phyloP scores from a whole-genome alignment of 1,140 invertebrate genomes.

The Leptinotarsa defecta region DNA sequence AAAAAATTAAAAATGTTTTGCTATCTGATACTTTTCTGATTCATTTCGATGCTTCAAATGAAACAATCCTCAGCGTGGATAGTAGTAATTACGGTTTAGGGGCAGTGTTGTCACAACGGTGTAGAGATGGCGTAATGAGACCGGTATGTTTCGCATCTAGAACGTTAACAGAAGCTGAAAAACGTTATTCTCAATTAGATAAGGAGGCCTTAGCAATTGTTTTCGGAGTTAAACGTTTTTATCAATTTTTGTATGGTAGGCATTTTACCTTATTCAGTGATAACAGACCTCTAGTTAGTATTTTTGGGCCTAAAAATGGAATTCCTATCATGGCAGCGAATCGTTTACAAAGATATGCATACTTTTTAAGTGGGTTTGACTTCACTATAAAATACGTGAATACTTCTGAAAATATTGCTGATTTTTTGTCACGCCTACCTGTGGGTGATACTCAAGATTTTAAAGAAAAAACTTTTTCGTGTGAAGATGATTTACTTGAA shows the following conservation, averaged over 20 bases:
- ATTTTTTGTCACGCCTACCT: conserved; percentile 14
- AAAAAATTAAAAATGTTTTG: conserved; percentile 46
- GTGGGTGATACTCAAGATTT: background rate
- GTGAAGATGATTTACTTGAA: background rate
- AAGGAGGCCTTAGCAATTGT: conserved; percentile 61
- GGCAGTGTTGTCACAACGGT: conserved; percentile 40
- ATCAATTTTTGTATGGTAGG: conserved; percentile 59
- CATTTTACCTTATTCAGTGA: conserved; percentile 60
- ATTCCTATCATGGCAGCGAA: conserved; percentile 47
- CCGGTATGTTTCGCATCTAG: conserved; percentile 58
- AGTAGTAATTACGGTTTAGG: conserved; percentile 42
- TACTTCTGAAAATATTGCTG: conserved; percentile 4
- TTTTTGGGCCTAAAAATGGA: conserved; percentile 55
- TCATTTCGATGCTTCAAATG: conserved; percentile 39
- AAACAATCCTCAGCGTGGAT: conserved; percentile 33
- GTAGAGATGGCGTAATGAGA: conserved; percentile 48
- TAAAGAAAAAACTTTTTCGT: background rate
- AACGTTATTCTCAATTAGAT: conserved; percentile 60
- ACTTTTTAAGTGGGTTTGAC: conserved; percentile 49
- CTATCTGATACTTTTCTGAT: conserved; percentile 40
- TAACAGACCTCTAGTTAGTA: conserved; percentile 57
- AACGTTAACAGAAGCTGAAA: conserved; percentile 55
- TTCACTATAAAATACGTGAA: conserved; percentile 32
- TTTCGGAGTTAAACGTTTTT: conserved; percentile 56
- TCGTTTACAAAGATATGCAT: conserved; percentile 52